A percentile compares a stretch with the other conserved stretches of the same genome.
Evolutionary conservation across 1,140 invertebrate genomes (phyloP).

Genomic region (Trachelipus rathkii): DNA sequence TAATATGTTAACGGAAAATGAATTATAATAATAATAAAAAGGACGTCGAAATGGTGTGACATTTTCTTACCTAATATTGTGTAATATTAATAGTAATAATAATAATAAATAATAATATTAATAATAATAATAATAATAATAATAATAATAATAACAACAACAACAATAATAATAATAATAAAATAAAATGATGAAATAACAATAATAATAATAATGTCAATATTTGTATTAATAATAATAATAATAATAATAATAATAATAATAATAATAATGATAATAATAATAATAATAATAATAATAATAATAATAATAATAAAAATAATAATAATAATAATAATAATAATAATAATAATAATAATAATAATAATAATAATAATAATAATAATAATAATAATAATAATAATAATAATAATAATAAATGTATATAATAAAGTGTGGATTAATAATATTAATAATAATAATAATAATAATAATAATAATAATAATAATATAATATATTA

Average conservation of each 20-base stretch:
- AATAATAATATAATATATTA: constrained; percentile 6
- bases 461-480: constrained; percentile 9
- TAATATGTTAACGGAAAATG: too few relatives aligned
- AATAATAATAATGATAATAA: constrained; percentile 8
- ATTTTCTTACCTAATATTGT: too few relatives aligned
- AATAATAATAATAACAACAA: not conserved
- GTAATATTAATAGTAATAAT: too few relatives aligned
- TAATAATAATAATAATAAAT: constrained; percentile 13
- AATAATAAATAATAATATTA: constrained; percentile 4
- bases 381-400: constrained; percentile 9
- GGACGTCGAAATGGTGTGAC: too few relatives aligned
- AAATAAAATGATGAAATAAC: not conserved
- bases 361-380: constrained; percentile 10
- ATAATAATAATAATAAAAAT: constrained; percentile 11
- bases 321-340: constrained; percentile 15
- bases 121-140: too few relatives aligned
- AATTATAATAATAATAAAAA: too few relatives aligned
- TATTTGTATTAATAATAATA: not conserved
- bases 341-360: constrained; percentile 15
- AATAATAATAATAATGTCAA: too few relatives aligned
- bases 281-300: constrained; percentile 11
- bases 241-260: constrained; percentile 12
- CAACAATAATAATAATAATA: not conserved
- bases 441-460: constrained; percentile 5
- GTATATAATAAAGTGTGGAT: too few relatives aligned